A percentile compares a stretch with the other conserved stretches of the same genome.
These are phyloP conservation scores for Isurus oxyrinchus DNA, from an alignment of 2,113 vertebrate genomes.

Conservation along the genomic window DNA sequence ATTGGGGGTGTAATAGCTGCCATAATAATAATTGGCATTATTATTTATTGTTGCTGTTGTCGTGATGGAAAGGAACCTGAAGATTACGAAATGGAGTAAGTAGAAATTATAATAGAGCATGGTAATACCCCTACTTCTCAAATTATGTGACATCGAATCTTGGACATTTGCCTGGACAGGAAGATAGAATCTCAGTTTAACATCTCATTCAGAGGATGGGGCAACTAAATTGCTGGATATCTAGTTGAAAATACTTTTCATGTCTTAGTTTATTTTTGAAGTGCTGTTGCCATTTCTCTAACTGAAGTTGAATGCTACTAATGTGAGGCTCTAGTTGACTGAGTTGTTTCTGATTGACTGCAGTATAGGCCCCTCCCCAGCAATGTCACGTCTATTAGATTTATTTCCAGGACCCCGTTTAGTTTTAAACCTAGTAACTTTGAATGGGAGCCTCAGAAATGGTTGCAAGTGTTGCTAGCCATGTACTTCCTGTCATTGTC, in stretches of 20 bases:
- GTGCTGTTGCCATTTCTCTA: no score
- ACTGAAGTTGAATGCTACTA: background rate
- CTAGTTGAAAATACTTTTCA: background rate
- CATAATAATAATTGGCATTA: conserved; percentile 57
- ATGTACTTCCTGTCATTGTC: background rate
- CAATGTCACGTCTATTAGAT: background rate
- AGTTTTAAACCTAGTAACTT: background rate
- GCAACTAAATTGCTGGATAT: background rate
- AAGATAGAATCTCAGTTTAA: background rate
- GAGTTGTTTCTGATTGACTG: background rate
- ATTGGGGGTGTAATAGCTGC: conserved; percentile 61
- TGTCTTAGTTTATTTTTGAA: no score
- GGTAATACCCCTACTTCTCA: background rate
- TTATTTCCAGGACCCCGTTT: background rate
- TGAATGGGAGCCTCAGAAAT: background rate
- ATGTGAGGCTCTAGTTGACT: background rate
- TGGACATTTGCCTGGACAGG: background rate
- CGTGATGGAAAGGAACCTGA: conserved; percentile 39
- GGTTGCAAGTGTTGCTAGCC: background rate
- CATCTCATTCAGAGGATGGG: background rate
- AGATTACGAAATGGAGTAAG: conserved; percentile 55
- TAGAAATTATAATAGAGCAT: conserved; percentile 36
- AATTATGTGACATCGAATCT: background rate
- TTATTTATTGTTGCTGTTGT: conserved; percentile 70
- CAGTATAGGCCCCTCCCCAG: background rate